These are phyloP conservation scores for Cephus cinctus DNA, from an alignment of 1,140 invertebrate species.

Conservation along the genomic window DNA sequence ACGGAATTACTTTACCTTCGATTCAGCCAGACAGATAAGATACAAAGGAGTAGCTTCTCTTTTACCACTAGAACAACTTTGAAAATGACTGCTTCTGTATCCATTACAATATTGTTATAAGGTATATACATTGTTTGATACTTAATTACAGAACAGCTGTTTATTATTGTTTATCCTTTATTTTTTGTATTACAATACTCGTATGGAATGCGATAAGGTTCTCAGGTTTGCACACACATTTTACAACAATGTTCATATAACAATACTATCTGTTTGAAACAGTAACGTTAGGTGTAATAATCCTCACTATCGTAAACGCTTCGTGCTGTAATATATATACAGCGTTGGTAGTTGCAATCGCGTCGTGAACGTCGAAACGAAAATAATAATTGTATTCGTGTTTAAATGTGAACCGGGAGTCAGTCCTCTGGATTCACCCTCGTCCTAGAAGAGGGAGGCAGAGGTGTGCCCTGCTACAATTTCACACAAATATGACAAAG, in stretches of 20 bases:
- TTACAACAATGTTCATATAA: neutral
- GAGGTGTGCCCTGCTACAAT: slow-evolving; percentile 16
- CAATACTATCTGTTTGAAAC: slow-evolving; percentile 3
- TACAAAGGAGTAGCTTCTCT: too few relatives aligned
- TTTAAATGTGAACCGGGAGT: slow-evolving; percentile 5
- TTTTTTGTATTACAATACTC: slow-evolving; percentile 1
- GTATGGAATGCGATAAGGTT: slow-evolving; percentile 4
- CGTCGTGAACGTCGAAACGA: too few relatives aligned
- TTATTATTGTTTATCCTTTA: neutral
- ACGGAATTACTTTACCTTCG: too few relatives aligned
- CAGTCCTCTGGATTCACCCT: slow-evolving; percentile 39
- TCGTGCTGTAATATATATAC: neutral
- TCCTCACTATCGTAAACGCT: neutral
- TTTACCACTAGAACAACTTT: too few relatives aligned
- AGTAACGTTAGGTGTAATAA: neutral
- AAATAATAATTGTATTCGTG: neutral
- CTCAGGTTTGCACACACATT: neutral
- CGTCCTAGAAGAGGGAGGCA: slow-evolving; percentile 37
- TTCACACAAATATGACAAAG: neutral
- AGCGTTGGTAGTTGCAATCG: neutral
- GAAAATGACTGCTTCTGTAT: too few relatives aligned
- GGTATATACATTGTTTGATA: too few relatives aligned
- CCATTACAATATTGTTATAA: too few relatives aligned
- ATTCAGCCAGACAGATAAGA: too few relatives aligned
- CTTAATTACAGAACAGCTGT: too few relatives aligned